Evolutionary conservation across 2,113 vertebrate genomes (phyloP), one percentile per base, ranked within the genome.

Genomic region (Melozone crissalis): DNA sequence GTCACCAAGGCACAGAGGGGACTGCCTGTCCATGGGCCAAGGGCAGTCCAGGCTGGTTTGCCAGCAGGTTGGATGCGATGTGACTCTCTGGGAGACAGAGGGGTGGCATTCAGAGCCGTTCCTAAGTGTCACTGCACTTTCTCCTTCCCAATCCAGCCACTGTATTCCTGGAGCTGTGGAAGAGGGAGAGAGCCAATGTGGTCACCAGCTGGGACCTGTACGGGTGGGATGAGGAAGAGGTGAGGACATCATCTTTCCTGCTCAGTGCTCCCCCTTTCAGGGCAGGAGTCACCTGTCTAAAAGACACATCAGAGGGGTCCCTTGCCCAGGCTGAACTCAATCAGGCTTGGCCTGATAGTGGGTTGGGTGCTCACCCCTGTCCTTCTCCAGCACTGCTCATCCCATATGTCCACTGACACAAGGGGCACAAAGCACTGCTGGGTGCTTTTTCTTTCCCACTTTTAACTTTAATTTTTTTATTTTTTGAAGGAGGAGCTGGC

Each of bases 161-260:
- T 0, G 94, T 99, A 58, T 99, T 99, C 94, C 97, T 99, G 96
- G 99, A 99, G 97, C 51, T 99, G 59, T 99, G 99, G 99, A 99
- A 99, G 96, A 97, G 99, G 91, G 52, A 98, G 80, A 96, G 98
- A 84, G 98, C 99, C 10, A 67, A 2, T 0, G 95, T 98, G 65
- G 98, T 98, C 69, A 98, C 94, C 44, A 0, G 41, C 20, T 99
- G 99, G 99, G 97, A 99, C 16, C 97, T 99, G 47, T 98, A 97
- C 3, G 63, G 94, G 68, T 99, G 99, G 99, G 98, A 98, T 57
- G 98, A 99, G 68, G 98, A 99, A 13, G 98, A 99, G 99, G 99
- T 99, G 97, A 97, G 96, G 37, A 73, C 11, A 18, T 22, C 10
- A 13, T 15, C 67, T 30, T 44, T 41, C 58, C 17, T 75, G 37